phyloP scores from a whole-genome alignment of 2,888 invertebrate genomes.

The Calameuta idolon region DNA sequence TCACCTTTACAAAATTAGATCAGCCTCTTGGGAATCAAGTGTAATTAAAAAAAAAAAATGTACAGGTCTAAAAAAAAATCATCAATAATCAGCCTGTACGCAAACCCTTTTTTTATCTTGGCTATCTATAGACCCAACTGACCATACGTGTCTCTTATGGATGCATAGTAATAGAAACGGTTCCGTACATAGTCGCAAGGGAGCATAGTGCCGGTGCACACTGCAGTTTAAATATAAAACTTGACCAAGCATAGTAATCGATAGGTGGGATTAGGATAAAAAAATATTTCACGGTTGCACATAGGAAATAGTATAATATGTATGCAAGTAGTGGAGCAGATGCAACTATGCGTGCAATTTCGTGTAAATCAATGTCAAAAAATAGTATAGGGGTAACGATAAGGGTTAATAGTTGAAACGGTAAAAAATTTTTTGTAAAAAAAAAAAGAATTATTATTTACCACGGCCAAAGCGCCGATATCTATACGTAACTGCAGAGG shows the following conservation, averaged over 20 bases:
- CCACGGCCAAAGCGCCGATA: constrained; percentile 10
- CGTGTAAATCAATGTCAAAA: background rate
- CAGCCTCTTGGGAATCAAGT: background rate
- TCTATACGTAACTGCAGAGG: constrained; percentile 1
- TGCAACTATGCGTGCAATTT: background rate
- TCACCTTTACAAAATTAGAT: background rate
- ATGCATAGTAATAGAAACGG: background rate
- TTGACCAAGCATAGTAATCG: background rate
- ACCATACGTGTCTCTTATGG: background rate
- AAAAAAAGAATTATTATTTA: background rate
- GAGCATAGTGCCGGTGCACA: background rate
- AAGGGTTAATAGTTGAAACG: background rate
- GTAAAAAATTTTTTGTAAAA: background rate
- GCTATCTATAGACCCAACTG: background rate
- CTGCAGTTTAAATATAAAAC: background rate
- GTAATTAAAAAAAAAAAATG: no score
- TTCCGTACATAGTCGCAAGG: background rate
- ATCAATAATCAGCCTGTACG: no score
- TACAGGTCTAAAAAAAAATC: no score
- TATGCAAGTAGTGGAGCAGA: background rate
- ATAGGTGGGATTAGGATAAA: background rate
- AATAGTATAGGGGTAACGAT: background rate
- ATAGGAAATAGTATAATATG: background rate
- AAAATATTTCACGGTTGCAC: background rate
- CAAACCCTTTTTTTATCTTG: background rate